Percentiles rank a stretch among this genome's conserved stretches.
Conservation (phyloP, 2,888 invertebrate genomes). For the Epiblema foenella region DNA sequence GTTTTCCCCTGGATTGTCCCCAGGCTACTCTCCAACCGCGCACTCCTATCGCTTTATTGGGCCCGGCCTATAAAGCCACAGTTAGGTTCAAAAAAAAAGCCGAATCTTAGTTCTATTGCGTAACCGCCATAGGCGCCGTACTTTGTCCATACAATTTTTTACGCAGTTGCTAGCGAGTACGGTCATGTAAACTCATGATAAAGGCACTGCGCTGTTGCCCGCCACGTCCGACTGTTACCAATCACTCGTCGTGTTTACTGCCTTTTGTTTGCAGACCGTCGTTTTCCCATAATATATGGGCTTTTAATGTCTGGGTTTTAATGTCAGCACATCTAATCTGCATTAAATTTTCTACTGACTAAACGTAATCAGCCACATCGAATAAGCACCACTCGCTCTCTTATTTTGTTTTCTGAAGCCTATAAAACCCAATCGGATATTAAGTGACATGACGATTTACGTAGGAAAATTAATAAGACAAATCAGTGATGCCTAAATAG, state of each 20-base stretch:
- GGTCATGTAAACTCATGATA: too few relatives aligned
- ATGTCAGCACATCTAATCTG: constrained; percentile 10
- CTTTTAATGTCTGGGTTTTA: constrained; percentile 26
- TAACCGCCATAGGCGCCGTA: too few relatives aligned
- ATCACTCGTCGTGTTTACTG: constrained; percentile 48
- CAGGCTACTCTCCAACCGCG: too few relatives aligned
- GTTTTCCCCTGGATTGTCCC: too few relatives aligned
- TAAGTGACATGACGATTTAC: too few relatives aligned
- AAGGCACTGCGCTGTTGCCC: constrained; percentile 46
- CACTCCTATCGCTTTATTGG: too few relatives aligned
- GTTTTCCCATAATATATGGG: constrained; percentile 39
- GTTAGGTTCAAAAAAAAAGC: too few relatives aligned
- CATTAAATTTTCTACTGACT: neutral
- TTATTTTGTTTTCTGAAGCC: neutral
- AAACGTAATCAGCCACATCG: neutral
- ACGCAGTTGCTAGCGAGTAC: too few relatives aligned
- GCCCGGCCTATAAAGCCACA: too few relatives aligned
- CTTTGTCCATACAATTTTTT: too few relatives aligned
- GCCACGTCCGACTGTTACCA: constrained; percentile 42
- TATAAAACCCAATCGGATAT: too few relatives aligned
- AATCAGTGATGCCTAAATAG: neutral
- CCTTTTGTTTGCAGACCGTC: constrained; percentile 44
- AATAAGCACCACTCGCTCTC: neutral
- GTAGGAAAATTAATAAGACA: neutral
- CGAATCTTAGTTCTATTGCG: too few relatives aligned